Evolutionary conservation across 92 coral and sea anemone species (phyloP).

Genomic region (Diadumene lineata): DNA sequence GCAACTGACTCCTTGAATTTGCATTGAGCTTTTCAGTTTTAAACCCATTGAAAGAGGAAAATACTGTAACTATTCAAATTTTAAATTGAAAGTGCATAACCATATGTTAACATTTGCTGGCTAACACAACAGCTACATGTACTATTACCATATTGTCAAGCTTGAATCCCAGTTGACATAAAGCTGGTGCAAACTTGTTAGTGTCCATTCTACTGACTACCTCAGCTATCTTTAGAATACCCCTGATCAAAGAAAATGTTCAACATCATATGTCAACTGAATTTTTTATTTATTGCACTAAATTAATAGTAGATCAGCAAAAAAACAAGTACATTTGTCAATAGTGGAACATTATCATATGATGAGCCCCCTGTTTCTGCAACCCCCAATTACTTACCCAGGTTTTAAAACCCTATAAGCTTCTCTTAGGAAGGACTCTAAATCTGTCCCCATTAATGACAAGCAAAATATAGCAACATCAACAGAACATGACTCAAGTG

Average conservation of each 20-base stretch:
- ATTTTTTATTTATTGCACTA: too few relatives aligned
- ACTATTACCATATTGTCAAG: constrained; percentile 63
- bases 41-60: too few relatives aligned
- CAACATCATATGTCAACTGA: neutral
- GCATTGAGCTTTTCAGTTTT: too few relatives aligned
- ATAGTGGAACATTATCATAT: neutral
- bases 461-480: constrained; percentile 92
- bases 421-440: constrained; percentile 73
- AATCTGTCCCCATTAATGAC: constrained; percentile 94
- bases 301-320: too few relatives aligned
- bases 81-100: too few relatives aligned
- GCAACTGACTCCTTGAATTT: too few relatives aligned
- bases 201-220: constrained; percentile 87
- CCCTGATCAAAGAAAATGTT: constrained; percentile 48
- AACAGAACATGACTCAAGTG: constrained; percentile 64
- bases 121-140: too few relatives aligned
- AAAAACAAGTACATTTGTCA: neutral
- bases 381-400: constrained; percentile 40
- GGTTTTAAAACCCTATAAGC: constrained; percentile 84
- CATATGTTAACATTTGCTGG: too few relatives aligned
- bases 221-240: constrained; percentile 86
- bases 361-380: neutral
- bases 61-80: too few relatives aligned
- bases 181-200: constrained; percentile 58
- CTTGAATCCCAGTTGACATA: constrained; percentile 75